These are phyloP conservation scores for Microctenopoma stevenorrisi DNA, from an alignment of 2,797 vertebrate genomes.

Conservation along the genomic window DNA sequence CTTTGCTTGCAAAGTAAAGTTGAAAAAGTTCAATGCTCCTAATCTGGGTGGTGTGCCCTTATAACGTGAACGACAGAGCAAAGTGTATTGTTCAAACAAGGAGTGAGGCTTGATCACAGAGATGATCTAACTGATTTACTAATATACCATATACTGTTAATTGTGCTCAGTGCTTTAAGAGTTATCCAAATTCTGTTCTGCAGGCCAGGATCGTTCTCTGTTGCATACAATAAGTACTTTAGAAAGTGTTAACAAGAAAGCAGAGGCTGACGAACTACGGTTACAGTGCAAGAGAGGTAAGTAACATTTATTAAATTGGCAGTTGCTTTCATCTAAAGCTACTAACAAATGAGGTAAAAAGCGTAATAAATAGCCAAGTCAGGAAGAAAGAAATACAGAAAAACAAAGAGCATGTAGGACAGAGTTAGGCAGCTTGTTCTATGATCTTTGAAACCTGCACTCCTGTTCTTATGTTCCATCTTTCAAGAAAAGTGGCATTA, in stretches of 20 bases:
- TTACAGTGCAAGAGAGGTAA: constrained; percentile 65
- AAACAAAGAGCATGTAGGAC: no score
- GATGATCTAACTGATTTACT: background rate
- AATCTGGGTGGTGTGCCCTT: no score
- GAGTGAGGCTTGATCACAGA: background rate
- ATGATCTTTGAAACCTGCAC: background rate
- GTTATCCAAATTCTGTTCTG: constrained; percentile 9
- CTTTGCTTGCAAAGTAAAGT: no score
- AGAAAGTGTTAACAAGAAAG: constrained; percentile 33
- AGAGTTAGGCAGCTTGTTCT: no score
- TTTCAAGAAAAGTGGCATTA: background rate
- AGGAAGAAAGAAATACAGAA: no score
- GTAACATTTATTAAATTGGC: background rate
- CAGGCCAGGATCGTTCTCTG: constrained; percentile 62
- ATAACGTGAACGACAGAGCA: no score
- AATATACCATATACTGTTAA: no score
- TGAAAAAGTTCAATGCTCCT: no score
- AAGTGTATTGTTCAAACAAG: background rate
- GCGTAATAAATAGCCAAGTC: no score
- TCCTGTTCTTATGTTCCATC: background rate
- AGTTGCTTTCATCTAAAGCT: background rate
- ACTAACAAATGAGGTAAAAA: no score
- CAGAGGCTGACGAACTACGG: constrained; percentile 42
- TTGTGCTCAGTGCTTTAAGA: background rate
- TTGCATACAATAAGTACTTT: constrained; percentile 50